These are phyloP conservation scores for Dendrocopos noguchii DNA, from an alignment of 2,113 vertebrate species.

Conservation along the genomic window DNA sequence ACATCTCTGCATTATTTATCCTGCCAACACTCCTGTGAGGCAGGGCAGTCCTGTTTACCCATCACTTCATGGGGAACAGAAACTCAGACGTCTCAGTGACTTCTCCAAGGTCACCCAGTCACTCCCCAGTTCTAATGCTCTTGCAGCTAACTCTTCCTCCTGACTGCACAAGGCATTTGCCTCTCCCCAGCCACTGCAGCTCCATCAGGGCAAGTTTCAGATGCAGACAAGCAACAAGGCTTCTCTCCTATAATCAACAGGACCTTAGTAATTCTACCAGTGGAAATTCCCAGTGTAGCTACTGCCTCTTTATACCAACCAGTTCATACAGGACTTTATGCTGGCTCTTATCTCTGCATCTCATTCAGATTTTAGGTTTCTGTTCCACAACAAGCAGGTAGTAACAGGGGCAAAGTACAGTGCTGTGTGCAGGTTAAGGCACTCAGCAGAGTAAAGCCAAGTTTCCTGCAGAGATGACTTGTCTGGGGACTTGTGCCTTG, in stretches of 20 bases:
- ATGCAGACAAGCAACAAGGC: background rate
- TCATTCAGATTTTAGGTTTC: background rate
- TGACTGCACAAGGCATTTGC: background rate
- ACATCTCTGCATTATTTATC: background rate
- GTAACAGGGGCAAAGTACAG: constrained; percentile 2
- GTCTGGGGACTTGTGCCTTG: background rate
- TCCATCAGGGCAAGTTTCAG: background rate
- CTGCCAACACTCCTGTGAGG: background rate
- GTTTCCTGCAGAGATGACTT: background rate
- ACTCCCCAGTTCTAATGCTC: background rate
- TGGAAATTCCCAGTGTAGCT: background rate
- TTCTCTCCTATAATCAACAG: background rate
- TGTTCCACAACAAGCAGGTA: background rate
- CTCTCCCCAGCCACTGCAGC: background rate
- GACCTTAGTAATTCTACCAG: background rate
- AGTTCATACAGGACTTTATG: background rate
- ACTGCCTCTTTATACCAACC: background rate
- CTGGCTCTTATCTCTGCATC: background rate
- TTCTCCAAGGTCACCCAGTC: background rate
- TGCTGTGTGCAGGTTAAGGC: background rate
- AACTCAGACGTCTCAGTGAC: background rate
- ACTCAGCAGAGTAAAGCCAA: background rate
- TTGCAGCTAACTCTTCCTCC: background rate
- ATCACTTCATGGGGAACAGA: background rate
- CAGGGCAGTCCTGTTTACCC: background rate